Evolutionary conservation across 2,888 invertebrate species (phyloP).

Genomic region (Siphonodentalium dalli): DNA sequence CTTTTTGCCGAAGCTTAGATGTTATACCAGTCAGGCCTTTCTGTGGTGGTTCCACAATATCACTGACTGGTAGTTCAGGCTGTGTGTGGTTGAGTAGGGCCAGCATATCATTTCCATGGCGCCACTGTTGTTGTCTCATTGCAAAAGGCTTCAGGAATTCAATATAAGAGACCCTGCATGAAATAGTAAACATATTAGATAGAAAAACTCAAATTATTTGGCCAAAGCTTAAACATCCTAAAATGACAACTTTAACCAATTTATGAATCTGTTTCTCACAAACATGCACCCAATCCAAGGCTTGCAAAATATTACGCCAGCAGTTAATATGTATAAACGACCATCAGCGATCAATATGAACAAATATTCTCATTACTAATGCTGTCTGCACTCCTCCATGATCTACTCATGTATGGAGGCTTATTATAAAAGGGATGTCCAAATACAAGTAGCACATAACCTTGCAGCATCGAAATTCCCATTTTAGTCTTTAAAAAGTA

Average conservation of each 20-base stretch:
- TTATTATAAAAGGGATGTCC: too few species aligned
- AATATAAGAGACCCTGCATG: conserved; percentile 58
- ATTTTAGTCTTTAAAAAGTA: too few species aligned
- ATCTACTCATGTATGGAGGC: too few species aligned
- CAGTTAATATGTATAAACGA: too few species aligned
- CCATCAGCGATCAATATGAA: too few species aligned
- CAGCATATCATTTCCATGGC: conserved; percentile 62
- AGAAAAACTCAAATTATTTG: neutral
- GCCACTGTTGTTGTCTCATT: conserved; percentile 58
- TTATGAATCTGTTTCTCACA: neutral
- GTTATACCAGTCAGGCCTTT: conserved; percentile 58
- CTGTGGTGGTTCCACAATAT: conserved; percentile 55
- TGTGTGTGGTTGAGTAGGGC: conserved; percentile 55
- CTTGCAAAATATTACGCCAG: too few species aligned
- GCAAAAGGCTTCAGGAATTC: conserved; percentile 64
- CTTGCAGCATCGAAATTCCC: too few species aligned
- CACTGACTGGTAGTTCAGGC: conserved; percentile 50
- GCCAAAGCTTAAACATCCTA: neutral
- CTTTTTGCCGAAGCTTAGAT: conserved; percentile 59
- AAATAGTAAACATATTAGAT: conserved; percentile 1
- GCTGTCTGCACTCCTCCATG: too few species aligned
- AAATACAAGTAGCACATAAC: too few species aligned
- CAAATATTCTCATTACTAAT: too few species aligned
- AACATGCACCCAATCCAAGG: neutral
- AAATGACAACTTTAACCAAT: neutral